Conservation (phyloP, 2,888 invertebrate species). For the Lycophotia porphyrea region DNA sequence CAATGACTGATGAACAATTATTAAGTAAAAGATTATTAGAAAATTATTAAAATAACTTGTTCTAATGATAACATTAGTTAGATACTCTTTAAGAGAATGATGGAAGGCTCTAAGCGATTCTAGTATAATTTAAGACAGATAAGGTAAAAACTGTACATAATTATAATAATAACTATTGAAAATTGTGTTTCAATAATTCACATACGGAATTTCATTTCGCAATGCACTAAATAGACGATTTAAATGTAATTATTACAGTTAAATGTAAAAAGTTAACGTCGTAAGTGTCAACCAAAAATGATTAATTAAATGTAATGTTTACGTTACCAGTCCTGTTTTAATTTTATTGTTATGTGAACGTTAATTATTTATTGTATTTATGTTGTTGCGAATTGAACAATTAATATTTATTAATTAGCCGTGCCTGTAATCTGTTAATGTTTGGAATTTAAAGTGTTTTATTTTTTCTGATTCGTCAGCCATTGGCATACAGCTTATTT, state of each 20-base stretch:
- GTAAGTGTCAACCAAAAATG: constrained; percentile 58
- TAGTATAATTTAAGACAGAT: constrained; percentile 47
- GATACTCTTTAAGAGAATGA: constrained; percentile 72
- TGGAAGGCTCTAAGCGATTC: constrained; percentile 73
- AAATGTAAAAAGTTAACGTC: constrained; percentile 56
- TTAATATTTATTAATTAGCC: constrained; percentile 24
- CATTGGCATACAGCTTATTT: background rate
- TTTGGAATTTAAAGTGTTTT: background rate
- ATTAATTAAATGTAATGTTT: constrained; percentile 43
- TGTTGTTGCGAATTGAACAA: constrained; percentile 30
- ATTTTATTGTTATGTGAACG: constrained; percentile 19
- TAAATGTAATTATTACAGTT: constrained; percentile 55
- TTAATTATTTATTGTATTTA: constrained; percentile 31
- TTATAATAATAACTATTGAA: constrained; percentile 30
- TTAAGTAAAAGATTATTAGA: constrained; percentile 70
- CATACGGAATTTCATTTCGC: constrained; percentile 57
- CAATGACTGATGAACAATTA: constrained; percentile 77
- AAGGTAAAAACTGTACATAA: constrained; percentile 52
- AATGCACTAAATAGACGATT: constrained; percentile 61
- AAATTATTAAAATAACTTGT: constrained; percentile 61
- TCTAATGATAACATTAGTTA: constrained; percentile 66
- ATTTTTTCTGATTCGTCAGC: background rate
- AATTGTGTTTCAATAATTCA: constrained; percentile 55
- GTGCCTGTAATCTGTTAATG: constrained; percentile 5
- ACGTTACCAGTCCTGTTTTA: constrained; percentile 52